These are phyloP conservation scores for Subanguina moxae DNA, from an alignment of 1,140 invertebrate genomes.

Conservation along the genomic window DNA sequence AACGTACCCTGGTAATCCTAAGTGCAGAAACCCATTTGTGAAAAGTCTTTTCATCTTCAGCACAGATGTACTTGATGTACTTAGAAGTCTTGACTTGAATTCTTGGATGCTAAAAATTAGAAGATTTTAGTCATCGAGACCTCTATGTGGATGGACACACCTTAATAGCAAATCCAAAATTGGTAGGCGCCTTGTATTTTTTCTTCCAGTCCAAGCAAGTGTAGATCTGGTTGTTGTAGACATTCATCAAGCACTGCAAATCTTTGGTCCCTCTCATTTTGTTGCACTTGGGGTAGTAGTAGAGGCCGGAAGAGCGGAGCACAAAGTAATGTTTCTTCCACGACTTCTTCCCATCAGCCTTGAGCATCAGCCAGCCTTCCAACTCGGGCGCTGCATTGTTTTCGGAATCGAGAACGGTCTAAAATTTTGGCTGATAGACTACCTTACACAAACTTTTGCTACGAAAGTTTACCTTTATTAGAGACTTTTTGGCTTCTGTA, in stretches of 20 bases:
- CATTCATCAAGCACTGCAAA: constrained; percentile 83
- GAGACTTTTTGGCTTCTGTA: constrained; percentile 22
- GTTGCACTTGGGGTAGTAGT: constrained; percentile 74
- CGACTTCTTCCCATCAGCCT: constrained; percentile 90
- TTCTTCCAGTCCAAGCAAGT: constrained; percentile 91
- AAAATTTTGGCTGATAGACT: too few relatives aligned
- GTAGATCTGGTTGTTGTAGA: constrained; percentile 86
- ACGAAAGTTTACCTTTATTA: constrained; percentile 24
- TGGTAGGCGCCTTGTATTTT: constrained; percentile 92
- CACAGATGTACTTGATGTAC: constrained; percentile 92
- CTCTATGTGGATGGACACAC: too few relatives aligned
- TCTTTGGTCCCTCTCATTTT: constrained; percentile 73
- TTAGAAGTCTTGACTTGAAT: constrained; percentile 82
- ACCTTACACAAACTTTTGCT: too few relatives aligned
- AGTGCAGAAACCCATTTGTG: constrained; percentile 90
- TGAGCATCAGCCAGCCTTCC: constrained; percentile 86
- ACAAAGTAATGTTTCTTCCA: constrained; percentile 96
- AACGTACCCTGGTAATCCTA: constrained; percentile 67
- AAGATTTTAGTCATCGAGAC: background rate
- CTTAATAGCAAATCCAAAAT: constrained; percentile 91
- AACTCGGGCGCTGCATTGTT: constrained; percentile 68
- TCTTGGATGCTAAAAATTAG: constrained; percentile 70
- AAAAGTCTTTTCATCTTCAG: constrained; percentile 78
- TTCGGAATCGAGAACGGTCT: constrained; percentile 64
- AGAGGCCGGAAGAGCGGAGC: constrained; percentile 68